These are phyloP conservation scores for Oryzias woworae DNA, from an alignment of 2,113 vertebrate genomes.

Conservation along the genomic window DNA sequence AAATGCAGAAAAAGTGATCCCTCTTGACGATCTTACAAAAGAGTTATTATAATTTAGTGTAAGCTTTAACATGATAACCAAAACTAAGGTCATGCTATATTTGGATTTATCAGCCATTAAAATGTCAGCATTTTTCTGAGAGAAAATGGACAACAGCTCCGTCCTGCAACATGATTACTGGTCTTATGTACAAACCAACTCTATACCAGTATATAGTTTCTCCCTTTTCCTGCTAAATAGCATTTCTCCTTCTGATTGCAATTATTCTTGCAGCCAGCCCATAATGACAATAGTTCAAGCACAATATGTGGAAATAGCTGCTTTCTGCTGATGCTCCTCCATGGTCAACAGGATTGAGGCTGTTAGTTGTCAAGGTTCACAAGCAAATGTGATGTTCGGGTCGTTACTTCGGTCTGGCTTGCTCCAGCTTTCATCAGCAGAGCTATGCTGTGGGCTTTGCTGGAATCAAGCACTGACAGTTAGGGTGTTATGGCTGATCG, in stretches of 20 bases:
- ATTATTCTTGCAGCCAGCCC: conserved; percentile 16
- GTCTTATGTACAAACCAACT: too few species aligned
- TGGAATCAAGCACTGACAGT: neutral
- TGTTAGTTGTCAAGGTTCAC: neutral
- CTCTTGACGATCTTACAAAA: too few species aligned
- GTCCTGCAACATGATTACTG: too few species aligned
- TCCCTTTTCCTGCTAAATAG: conserved; percentile 6
- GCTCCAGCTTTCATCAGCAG: conserved; percentile 8
- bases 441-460: conserved; percentile 6
- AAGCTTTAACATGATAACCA: too few species aligned
- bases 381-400: conserved; percentile 21
- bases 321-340: conserved; percentile 15
- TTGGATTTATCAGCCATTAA: too few species aligned
- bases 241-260: conserved; percentile 29
- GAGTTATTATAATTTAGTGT: too few species aligned
- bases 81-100: too few species aligned
- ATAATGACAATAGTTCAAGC: conserved; percentile 2
- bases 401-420: conserved; percentile 14
- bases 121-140: too few species aligned
- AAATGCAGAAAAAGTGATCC: too few species aligned
- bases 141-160: too few species aligned
- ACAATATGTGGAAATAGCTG: conserved; percentile 20
- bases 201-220: too few species aligned
- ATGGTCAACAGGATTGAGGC: neutral
- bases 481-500: neutral